Conservation (phyloP, 2,888 invertebrate genomes). For the Tenthredo amoena region DNA sequence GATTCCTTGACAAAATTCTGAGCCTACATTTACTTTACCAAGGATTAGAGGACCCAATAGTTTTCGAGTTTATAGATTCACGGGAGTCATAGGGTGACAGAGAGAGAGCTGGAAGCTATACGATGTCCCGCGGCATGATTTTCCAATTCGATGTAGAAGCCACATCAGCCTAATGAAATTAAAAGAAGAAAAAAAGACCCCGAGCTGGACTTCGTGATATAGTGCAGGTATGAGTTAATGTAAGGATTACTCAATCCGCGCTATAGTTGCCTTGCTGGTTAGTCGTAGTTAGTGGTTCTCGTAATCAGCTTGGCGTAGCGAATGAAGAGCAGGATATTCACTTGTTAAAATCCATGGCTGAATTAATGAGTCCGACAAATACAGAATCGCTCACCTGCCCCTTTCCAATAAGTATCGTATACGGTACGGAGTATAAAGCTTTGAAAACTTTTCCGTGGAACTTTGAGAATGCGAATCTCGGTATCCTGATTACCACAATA, state of each 20-base stretch:
- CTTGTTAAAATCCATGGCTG: conserved; percentile 44
- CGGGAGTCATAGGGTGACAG: too few relatives aligned
- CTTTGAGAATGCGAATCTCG: not conserved
- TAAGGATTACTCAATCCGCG: conserved; percentile 40
- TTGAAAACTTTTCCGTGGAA: not conserved
- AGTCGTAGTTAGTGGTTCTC: conserved; percentile 37
- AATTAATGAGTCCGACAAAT: conserved; percentile 34
- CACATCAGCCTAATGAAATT: too few relatives aligned
- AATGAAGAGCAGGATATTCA: conserved; percentile 51
- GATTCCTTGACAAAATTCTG: too few relatives aligned
- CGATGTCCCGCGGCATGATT: too few relatives aligned
- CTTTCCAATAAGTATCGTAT: not conserved
- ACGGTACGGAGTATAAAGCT: not conserved
- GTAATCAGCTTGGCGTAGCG: conserved; percentile 37
- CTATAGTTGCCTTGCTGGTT: not conserved
- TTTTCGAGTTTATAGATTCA: too few relatives aligned
- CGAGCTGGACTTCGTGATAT: not conserved
- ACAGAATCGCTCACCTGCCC: not conserved
- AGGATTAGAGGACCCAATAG: too few relatives aligned
- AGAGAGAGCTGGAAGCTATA: too few relatives aligned
- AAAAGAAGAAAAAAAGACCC: not conserved
- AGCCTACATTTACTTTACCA: not conserved
- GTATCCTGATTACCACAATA: not conserved
- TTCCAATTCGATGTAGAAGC: too few relatives aligned
- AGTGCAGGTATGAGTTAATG: not conserved